phyloP scores from a whole-genome alignment of 2,113 vertebrate genomes.

The Ceuthmochares aereus region DNA sequence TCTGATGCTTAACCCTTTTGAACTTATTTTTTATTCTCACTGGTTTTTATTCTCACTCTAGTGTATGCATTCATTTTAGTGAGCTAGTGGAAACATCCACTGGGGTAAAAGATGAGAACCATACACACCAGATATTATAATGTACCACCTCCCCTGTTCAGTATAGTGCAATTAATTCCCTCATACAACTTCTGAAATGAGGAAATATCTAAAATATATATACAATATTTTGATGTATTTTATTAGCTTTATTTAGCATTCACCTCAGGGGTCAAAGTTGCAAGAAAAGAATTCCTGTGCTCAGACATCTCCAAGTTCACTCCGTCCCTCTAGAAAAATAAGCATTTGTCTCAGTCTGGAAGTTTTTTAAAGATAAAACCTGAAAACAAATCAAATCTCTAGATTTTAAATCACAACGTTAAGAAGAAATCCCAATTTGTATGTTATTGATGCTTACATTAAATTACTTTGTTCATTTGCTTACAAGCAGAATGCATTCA shows the following conservation, averaged over 20 bases:
- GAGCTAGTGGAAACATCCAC: not conserved
- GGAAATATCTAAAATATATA: not conserved
- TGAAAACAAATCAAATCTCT: not conserved
- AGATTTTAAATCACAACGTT: not conserved
- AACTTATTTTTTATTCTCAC: not conserved
- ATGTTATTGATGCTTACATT: not conserved
- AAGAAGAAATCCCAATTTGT: not conserved
- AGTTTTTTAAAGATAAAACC: not conserved
- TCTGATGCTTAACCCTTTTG: constrained; percentile 14
- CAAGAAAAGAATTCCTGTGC: not conserved
- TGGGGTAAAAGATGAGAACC: not conserved
- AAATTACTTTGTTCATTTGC: not conserved
- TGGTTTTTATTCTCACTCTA: not conserved
- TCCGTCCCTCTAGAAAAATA: not conserved
- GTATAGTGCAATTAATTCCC: not conserved
- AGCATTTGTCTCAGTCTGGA: not conserved
- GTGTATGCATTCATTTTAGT: not conserved
- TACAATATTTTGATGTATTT: not conserved
- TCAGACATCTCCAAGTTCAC: not conserved
- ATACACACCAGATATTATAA: not conserved
- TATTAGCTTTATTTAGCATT: not conserved
- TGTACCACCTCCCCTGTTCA: not conserved
- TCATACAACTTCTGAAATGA: not conserved
- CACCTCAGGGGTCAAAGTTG: not conserved
- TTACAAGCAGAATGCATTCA: not conserved